These are phyloP conservation scores for Monodelphis domestica DNA, from an alignment of 2,797 vertebrate species.

Conservation along the genomic window DNA sequence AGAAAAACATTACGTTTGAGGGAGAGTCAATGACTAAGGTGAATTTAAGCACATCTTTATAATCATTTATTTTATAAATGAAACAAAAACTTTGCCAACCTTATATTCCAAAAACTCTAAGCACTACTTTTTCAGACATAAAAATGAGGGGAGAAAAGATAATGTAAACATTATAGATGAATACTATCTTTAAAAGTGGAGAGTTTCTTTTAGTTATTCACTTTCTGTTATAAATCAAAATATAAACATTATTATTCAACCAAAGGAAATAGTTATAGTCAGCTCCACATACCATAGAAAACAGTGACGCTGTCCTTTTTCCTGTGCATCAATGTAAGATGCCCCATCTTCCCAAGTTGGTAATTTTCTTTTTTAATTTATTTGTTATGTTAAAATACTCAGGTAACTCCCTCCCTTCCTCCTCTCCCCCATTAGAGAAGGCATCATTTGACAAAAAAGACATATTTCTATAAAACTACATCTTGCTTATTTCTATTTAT, in stretches of 20 bases:
- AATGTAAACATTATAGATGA: not conserved
- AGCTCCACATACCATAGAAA: not conserved
- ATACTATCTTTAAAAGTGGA: not conserved
- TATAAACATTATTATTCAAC: not conserved
- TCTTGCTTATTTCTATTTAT: no score
- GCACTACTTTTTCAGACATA: not conserved
- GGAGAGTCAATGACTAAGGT: not conserved
- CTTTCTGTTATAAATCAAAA: not conserved
- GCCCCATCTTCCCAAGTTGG: no score
- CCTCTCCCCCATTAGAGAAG: no score
- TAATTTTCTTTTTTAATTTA: no score
- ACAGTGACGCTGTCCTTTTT: not conserved
- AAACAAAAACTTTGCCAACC: not conserved
- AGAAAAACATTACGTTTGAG: not conserved
- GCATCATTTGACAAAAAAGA: no score
- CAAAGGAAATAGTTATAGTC: not conserved
- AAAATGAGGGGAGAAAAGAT: not conserved
- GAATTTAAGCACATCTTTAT: not conserved
- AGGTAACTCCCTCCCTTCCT: no score
- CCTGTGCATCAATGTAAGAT: not conserved
- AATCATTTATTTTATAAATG: not conserved
- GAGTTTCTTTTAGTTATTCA: not conserved
- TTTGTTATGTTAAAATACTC: no score
- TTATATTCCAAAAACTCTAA: not conserved
- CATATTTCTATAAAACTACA: no score